Conservation (phyloP, 2,888 invertebrate species). For the Morpho achilles region DNA sequence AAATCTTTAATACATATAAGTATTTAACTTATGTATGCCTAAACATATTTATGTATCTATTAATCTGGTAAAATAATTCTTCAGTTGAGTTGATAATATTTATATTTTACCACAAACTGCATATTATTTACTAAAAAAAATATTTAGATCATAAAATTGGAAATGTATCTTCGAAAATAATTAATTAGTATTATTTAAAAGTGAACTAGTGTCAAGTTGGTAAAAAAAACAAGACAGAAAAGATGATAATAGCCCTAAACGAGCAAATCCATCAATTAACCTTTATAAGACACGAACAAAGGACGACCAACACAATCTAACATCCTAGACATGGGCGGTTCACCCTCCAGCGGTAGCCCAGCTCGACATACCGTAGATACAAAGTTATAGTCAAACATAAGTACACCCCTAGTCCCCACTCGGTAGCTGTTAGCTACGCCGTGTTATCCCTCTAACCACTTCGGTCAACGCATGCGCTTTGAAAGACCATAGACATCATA, state of each 20-base stretch:
- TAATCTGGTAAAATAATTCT: background rate
- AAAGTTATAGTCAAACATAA: constrained; percentile 23
- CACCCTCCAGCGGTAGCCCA: constrained; percentile 9
- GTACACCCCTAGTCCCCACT: constrained; percentile 29
- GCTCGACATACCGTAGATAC: constrained; percentile 11
- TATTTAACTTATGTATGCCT: too few species aligned
- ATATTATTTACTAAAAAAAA: too few species aligned
- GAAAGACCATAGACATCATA: constrained; percentile 24
- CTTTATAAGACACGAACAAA: constrained; percentile 10
- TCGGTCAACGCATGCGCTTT: constrained; percentile 48
- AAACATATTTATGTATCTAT: too few species aligned
- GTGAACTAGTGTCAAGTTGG: background rate
- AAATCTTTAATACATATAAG: too few species aligned
- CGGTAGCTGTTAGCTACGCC: constrained; percentile 32
- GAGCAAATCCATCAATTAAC: constrained; percentile 11
- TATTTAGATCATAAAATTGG: too few species aligned
- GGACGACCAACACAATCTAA: constrained; percentile 10
- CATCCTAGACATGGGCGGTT: constrained; percentile 11
- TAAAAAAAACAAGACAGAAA: background rate
- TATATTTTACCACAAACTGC: too few species aligned
- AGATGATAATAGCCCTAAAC: background rate
- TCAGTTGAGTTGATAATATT: too few species aligned
- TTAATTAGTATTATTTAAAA: too few species aligned
- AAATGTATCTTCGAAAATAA: too few species aligned
- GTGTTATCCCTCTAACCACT: constrained; percentile 42